Percentiles rank a stretch among this genome's conserved stretches.
Conservation (phyloP, 2,888 invertebrate genomes). For the Cryptocephalus primarius region DNA sequence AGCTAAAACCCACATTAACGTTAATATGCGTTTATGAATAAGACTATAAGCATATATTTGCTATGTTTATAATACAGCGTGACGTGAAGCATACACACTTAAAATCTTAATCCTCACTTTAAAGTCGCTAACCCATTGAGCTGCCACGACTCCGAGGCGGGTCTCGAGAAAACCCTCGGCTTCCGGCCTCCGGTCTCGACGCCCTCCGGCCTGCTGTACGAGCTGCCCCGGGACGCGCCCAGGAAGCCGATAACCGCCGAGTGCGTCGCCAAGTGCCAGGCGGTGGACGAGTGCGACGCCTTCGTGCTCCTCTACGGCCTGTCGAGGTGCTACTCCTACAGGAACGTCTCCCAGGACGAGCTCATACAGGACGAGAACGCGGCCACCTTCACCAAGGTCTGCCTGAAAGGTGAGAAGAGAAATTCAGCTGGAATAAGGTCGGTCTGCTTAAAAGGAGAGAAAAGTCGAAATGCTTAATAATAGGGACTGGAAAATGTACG, state of each 20-base stretch:
- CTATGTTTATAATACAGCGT: too few species aligned
- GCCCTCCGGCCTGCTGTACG: conserved; percentile 21
- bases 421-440: conserved; percentile 16
- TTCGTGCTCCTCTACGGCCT: conserved; percentile 32
- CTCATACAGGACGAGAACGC: conserved; percentile 43
- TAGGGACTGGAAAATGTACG: too few species aligned
- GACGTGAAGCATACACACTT: too few species aligned
- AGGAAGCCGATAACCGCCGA: conserved; percentile 28
- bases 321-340: conserved; percentile 31
- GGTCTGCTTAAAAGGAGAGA: too few species aligned
- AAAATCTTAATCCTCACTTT: too few species aligned
- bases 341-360: conserved; percentile 24
- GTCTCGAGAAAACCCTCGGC: conserved; percentile 35
- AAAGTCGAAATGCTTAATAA: not conserved
- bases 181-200: conserved; percentile 23
- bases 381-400: conserved; percentile 56
- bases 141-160: not conserved
- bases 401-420: conserved; percentile 42
- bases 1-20: too few species aligned
- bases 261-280: conserved; percentile 29
- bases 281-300: conserved; percentile 27
- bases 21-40: too few species aligned
- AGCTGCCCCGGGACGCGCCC: conserved; percentile 12
- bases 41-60: too few species aligned
- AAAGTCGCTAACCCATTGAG: too few species aligned